Evolutionary conservation across 2,888 invertebrate species (phyloP).

Genomic region (Andrena haemorrhoa): DNA sequence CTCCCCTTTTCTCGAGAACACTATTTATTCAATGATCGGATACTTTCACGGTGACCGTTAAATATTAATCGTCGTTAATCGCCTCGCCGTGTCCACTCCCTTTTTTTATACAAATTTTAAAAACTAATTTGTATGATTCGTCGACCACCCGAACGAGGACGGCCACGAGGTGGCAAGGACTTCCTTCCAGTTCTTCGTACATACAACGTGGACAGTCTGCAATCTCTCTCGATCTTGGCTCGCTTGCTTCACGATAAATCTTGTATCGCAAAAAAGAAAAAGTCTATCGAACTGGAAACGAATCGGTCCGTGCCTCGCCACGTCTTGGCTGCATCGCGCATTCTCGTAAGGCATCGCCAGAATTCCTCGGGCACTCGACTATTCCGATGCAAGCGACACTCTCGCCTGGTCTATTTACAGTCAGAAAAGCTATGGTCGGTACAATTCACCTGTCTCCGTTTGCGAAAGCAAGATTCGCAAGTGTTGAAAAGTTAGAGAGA

Average conservation of each 20-base stretch:
- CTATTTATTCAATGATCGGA: constrained; percentile 39
- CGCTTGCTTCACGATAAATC: background rate
- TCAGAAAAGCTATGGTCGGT: background rate
- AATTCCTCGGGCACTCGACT: background rate
- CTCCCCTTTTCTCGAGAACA: constrained; percentile 12
- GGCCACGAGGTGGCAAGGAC: constrained; percentile 30
- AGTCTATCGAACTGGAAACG: background rate
- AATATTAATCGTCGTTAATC: constrained; percentile 16
- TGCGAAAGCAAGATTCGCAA: no score
- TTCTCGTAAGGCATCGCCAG: constrained; percentile 2
- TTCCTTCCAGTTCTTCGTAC: background rate
- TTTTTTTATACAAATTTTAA: constrained; percentile 29
- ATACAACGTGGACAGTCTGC: no score
- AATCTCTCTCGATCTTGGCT: no score
- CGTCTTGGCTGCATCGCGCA: constrained; percentile 6
- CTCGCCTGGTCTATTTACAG: constrained; percentile 42
- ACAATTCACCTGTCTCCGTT: no score
- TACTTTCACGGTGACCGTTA: constrained; percentile 51
- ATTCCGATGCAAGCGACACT: constrained; percentile 17
- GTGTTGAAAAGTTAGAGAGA: no score
- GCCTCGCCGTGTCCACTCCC: constrained; percentile 28
- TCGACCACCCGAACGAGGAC: constrained; percentile 14
- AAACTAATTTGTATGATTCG: constrained; percentile 44
- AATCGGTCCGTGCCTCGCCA: constrained; percentile 12
- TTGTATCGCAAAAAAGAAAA: background rate